Percentiles rank a stretch among this genome's conserved stretches.
These are phyloP conservation scores for Leucophora obtusa DNA, from an alignment of 2,888 invertebrate genomes.

Conservation along the genomic window DNA sequence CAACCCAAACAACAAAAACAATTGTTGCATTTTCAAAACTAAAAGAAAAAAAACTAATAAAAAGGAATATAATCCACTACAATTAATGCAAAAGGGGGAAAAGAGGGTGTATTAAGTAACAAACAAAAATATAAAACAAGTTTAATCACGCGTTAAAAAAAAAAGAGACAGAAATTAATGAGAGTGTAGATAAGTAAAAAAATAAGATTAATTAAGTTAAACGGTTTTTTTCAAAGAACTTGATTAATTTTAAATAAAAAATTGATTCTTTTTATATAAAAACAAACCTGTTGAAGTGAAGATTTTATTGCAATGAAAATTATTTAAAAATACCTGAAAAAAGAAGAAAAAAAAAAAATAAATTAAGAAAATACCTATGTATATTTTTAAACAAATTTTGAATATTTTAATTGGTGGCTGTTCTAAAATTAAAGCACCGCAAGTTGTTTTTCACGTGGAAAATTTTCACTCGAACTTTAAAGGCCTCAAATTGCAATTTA, in stretches of 20 bases:
- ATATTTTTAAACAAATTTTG: too few relatives aligned
- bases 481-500: too few relatives aligned
- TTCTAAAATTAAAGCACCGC: too few relatives aligned
- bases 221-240: not conserved
- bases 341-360: not conserved
- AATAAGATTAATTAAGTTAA: not conserved
- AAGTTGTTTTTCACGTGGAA: too few relatives aligned
- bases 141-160: constrained; percentile 17
- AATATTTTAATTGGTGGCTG: too few relatives aligned
- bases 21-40: constrained; percentile 52
- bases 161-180: not conserved
- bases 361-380: not conserved
- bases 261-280: not conserved
- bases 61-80: not conserved
- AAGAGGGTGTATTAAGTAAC: not conserved
- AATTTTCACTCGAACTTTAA: too few relatives aligned
- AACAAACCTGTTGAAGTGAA: not conserved
- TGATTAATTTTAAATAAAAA: constrained; percentile 1
- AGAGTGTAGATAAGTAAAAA: not conserved
- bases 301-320: not conserved
- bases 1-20: constrained; percentile 46
- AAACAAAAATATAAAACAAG: constrained; percentile 11
- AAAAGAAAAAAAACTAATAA: constrained; percentile 5
- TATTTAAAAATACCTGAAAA: not conserved
- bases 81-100: not conserved